These are phyloP conservation scores for Carassius carassius DNA, from an alignment of 2,113 vertebrate species.

Conservation along the genomic window DNA sequence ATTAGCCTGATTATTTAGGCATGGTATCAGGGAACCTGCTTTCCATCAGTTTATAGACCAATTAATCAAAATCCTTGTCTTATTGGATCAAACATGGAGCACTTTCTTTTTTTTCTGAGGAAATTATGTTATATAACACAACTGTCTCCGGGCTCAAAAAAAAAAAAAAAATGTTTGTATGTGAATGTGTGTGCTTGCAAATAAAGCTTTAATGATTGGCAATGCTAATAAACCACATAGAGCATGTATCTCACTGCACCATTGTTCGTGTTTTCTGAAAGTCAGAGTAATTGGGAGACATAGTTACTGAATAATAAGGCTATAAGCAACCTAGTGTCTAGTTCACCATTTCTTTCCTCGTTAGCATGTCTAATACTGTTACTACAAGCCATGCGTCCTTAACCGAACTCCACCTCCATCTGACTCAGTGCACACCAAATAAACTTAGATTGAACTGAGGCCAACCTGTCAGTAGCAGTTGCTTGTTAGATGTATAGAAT, in stretches of 20 bases:
- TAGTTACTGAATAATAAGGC: conserved; percentile 12
- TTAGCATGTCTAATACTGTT: conserved; percentile 20
- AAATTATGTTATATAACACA: neutral
- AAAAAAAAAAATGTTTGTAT: too few relatives aligned
- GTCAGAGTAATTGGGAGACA: conserved; percentile 15
- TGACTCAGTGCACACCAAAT: neutral
- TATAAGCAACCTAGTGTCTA: neutral
- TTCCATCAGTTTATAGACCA: neutral
- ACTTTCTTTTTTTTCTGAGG: neutral
- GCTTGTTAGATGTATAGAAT: neutral
- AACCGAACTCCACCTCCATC: neutral
- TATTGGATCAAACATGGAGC: neutral
- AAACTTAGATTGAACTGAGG: neutral
- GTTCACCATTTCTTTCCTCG: neutral
- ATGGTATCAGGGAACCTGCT: neutral
- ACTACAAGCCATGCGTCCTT: neutral
- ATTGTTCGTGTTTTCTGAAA: neutral
- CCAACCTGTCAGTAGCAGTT: neutral
- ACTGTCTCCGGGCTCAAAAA: neutral
- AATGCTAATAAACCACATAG: conserved; percentile 19
- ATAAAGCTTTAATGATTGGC: conserved; percentile 14
- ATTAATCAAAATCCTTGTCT: neutral
- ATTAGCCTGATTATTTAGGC: neutral
- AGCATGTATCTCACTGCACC: neutral
- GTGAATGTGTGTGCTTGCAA: neutral